Base-by-base conservation (phyloP, 2,888 invertebrate genomes). In the Cerceris ruficornis region DNA sequence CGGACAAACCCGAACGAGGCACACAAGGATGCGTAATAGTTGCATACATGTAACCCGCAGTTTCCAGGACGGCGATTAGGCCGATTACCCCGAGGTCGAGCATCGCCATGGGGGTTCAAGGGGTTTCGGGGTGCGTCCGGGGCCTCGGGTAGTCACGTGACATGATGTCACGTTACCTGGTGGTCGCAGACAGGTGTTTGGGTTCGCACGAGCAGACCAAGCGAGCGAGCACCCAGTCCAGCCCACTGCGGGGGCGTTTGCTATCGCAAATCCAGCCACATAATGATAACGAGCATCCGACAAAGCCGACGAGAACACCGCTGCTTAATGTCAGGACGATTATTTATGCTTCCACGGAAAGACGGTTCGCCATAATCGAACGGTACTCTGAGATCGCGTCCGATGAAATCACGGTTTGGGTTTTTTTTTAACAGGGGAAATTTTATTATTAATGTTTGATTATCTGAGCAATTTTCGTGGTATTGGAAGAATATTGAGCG, bases 111-210 rank as follows among this genome's bases (percentile, higher is more conserved):
- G 65, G 39, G 14, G 14, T 65, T 65, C 17, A 59, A 64, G 65
- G 75, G 75, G 77, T 61, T 70, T 75, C 54, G 65, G 75, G 75
- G 77, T 61, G 68, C 72, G 52, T 68, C 42, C 50, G 69, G 72
- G 62, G 70, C 69, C 65, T 70, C 50, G 65, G 72, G 74, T 62
- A 80, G 84, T 89, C 86, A 88, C 88, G 88, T 86, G 89, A 87
- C 87, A 83, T 88, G 88, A 89, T 88, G 89, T 89, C 89, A 89
- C 88, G 89, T 89, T 88, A 88, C 88, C 79, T 57, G 81, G 61
- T 82, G 80, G 86, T 77, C 81, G 84, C 61, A 68, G 69, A 81
- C 87, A 87, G 86, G 87, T 87, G 87, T 84, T 77, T 60, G 8
- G 76, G 80, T 87, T 87, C 86, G 83, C 86, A 86, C 83, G 85